A percentile compares a stretch with the other conserved stretches of the same genome.
Evolutionary conservation across 2,888 invertebrate genomes (phyloP).

Genomic region (Proisotoma minuta): DNA sequence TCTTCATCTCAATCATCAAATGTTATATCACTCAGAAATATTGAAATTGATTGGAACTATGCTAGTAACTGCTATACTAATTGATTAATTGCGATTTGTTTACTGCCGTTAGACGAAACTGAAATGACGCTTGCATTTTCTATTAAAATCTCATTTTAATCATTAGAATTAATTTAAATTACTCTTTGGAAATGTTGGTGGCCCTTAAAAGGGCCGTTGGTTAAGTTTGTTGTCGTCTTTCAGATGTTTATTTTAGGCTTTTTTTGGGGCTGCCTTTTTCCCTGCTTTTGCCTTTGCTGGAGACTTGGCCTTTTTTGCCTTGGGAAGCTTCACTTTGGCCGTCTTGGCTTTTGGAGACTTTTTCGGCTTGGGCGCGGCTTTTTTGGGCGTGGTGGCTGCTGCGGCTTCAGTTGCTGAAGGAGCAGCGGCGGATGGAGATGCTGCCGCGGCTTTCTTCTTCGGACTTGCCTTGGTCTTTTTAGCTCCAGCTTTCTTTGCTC

Average conservation of each 20-base stretch:
- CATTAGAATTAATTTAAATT: not conserved
- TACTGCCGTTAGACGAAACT: too few relatives aligned
- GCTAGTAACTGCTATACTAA: too few relatives aligned
- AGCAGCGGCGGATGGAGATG: not conserved
- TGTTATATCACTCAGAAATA: too few relatives aligned
- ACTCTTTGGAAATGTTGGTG: slow-evolving; percentile 5
- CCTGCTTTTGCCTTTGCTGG: not conserved
- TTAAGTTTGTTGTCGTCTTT: not conserved
- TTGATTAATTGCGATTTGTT: too few relatives aligned
- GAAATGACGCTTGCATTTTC: too few relatives aligned
- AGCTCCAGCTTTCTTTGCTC: slow-evolving; percentile 1
- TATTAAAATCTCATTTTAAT: too few relatives aligned
- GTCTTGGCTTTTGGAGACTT: not conserved
- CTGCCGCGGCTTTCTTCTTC: not conserved
- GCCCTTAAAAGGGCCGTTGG: slow-evolving; percentile 17
- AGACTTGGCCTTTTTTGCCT: not conserved
- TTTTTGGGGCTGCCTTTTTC: not conserved
- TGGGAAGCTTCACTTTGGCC: not conserved
- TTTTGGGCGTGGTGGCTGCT: not conserved
- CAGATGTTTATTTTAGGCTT: not conserved
- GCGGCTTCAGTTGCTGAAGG: not conserved
- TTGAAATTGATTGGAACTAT: too few relatives aligned
- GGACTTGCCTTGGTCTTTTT: slow-evolving; percentile 9
- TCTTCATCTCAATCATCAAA: too few relatives aligned
- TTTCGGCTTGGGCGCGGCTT: not conserved